Conservation (phyloP, 2,797 vertebrate species). For the Spea hammondii region DNA sequence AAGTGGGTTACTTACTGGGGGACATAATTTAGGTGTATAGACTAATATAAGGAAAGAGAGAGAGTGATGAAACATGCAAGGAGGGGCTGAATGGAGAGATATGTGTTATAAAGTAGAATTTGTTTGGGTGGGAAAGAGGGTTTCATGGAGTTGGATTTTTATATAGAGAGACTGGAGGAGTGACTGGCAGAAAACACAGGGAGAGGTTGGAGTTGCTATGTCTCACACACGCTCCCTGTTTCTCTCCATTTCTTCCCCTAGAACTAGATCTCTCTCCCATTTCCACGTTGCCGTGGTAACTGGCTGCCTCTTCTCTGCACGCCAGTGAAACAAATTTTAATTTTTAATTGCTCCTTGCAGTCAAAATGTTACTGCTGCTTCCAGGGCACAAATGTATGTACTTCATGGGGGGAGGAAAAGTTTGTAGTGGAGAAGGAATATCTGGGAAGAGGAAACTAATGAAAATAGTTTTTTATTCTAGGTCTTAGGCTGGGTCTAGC, state of each 20-base stretch:
- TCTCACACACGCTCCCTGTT: conserved; percentile 31
- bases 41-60: too few species aligned
- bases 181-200: background rate
- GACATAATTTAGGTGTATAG: too few species aligned
- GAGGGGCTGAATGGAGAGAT: too few species aligned
- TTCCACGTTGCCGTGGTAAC: conserved; percentile 49
- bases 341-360: conserved; percentile 55
- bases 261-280: conserved; percentile 37
- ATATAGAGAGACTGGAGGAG: conserved; percentile 17
- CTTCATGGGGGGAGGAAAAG: conserved; percentile 36
- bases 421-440: conserved; percentile 27
- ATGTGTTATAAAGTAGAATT: too few species aligned
- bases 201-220: background rate
- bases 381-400: conserved; percentile 35
- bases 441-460: background rate
- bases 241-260: conserved; percentile 39
- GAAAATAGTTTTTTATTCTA: background rate
- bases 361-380: conserved; percentile 52
- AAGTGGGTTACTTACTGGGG: background rate
- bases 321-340: conserved; percentile 54
- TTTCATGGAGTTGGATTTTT: background rate
- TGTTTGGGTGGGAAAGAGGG: too few species aligned
- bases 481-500: background rate
- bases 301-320: conserved; percentile 52
- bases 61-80: too few species aligned